phyloP scores from a whole-genome alignment of 2,888 invertebrate species.

The Iselma pallidipennis region DNA sequence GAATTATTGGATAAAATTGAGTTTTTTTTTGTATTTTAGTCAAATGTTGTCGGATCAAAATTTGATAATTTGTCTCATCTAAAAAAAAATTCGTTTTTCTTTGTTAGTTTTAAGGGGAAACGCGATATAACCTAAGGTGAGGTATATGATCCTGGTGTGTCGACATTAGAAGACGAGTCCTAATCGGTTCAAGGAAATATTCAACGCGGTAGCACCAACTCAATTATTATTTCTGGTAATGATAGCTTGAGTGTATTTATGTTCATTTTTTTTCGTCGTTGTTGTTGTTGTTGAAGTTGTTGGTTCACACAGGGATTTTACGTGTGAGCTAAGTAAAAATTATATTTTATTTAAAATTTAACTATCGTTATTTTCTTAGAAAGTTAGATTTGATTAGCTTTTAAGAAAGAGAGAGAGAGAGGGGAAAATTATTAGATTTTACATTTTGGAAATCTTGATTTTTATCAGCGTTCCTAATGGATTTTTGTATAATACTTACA shows the following conservation, averaged over 20 bases:
- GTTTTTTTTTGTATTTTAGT: constrained; percentile 2
- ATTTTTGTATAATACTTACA: neutral
- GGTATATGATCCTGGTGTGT: constrained; percentile 28
- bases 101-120: constrained; percentile 3
- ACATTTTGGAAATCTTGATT: too few species aligned
- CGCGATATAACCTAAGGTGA: constrained; percentile 27
- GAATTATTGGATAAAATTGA: constrained; percentile 13
- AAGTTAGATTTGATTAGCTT: too few species aligned
- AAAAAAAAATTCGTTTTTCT: neutral
- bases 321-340: too few species aligned
- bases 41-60: too few species aligned
- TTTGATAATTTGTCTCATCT: neutral
- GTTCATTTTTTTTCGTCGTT: constrained; percentile 22
- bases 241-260: constrained; percentile 37
- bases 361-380: too few species aligned
- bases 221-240: constrained; percentile 41
- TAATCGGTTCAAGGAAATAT: constrained; percentile 37
- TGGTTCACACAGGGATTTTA: constrained; percentile 22
- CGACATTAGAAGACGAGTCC: constrained; percentile 20
- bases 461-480: too few species aligned
- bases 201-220: constrained; percentile 34
- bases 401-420: too few species aligned
- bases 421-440: too few species aligned
- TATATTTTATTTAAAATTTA: too few species aligned
- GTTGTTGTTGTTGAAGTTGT: neutral